Evolutionary conservation across 2,797 vertebrate genomes (phyloP).

Genomic region (Eleutherodactylus coqui): DNA sequence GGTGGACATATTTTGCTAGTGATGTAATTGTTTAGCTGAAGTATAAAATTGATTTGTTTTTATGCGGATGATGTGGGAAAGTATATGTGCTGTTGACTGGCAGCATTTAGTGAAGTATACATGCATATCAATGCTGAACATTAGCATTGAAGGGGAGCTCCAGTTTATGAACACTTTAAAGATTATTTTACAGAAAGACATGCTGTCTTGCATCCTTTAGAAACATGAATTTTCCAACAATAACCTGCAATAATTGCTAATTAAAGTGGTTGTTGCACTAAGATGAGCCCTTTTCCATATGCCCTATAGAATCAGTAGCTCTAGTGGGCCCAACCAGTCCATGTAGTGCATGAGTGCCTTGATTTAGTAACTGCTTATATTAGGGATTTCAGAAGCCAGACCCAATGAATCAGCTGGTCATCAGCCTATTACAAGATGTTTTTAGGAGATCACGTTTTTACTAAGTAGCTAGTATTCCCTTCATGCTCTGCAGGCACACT

Average conservation of each 20-base stretch:
- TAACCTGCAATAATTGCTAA: background rate
- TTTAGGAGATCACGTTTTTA: background rate
- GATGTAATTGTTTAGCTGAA: background rate
- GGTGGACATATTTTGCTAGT: slow-evolving; percentile 7
- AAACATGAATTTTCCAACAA: background rate
- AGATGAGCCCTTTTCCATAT: background rate
- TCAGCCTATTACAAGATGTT: background rate
- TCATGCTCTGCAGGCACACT: background rate
- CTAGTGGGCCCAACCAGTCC: background rate
- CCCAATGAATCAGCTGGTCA: too few species aligned
- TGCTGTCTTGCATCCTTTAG: background rate
- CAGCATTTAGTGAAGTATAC: background rate
- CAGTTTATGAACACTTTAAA: background rate
- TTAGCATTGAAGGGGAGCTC: background rate
- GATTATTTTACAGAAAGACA: background rate
- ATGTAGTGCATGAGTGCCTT: background rate
- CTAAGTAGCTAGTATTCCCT: background rate
- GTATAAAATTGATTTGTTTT: background rate
- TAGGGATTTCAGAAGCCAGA: background rate
- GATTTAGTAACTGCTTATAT: background rate
- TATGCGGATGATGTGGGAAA: background rate
- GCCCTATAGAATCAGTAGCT: background rate
- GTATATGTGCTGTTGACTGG: background rate
- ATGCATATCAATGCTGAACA: background rate
- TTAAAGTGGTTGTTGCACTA: too few species aligned